phyloP scores from a whole-genome alignment of 2,888 invertebrate species.

The Tinea pellionella region DNA sequence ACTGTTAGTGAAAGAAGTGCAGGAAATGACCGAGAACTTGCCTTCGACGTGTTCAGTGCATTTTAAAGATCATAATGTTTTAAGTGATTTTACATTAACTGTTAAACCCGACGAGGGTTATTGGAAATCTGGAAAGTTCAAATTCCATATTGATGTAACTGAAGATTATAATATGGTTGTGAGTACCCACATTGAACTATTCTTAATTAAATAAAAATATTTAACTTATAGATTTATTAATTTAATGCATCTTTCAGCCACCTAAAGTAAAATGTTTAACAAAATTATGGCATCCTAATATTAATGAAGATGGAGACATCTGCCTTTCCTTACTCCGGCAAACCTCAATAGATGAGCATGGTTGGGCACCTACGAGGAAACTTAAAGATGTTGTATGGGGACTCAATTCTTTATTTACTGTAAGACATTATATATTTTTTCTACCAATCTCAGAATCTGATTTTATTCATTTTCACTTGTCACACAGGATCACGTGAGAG shows the following conservation, averaged over 20 bases:
- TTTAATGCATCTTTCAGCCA: constrained; percentile 75
- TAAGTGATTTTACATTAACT: constrained; percentile 82
- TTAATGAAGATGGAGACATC: constrained; percentile 91
- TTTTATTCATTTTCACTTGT: too few species aligned
- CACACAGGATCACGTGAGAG: too few species aligned
- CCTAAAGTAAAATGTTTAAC: constrained; percentile 92
- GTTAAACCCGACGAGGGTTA: constrained; percentile 89
- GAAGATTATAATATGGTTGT: constrained; percentile 98
- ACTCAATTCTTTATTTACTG: constrained; percentile 90
- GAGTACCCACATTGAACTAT: constrained; percentile 57
- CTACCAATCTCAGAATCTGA: too few species aligned
- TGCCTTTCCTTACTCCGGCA: constrained; percentile 91
- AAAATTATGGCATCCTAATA: constrained; percentile 97
- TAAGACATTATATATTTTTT: too few species aligned
- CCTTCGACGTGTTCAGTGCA: constrained; percentile 82
- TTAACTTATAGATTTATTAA: too few species aligned
- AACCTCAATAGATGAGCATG: constrained; percentile 92
- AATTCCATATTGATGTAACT: constrained; percentile 86
- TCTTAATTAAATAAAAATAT: too few species aligned
- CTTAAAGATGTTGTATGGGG: constrained; percentile 96
- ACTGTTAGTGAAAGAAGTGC: constrained; percentile 82
- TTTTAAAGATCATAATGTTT: constrained; percentile 85
- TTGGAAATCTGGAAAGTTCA: constrained; percentile 89
- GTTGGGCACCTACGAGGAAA: constrained; percentile 93
- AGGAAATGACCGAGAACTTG: constrained; percentile 88